A percentile compares a stretch with the other conserved stretches of the same genome.
phyloP scores from a whole-genome alignment of 2,113 vertebrate genomes.

The Psophia crepitans region DNA sequence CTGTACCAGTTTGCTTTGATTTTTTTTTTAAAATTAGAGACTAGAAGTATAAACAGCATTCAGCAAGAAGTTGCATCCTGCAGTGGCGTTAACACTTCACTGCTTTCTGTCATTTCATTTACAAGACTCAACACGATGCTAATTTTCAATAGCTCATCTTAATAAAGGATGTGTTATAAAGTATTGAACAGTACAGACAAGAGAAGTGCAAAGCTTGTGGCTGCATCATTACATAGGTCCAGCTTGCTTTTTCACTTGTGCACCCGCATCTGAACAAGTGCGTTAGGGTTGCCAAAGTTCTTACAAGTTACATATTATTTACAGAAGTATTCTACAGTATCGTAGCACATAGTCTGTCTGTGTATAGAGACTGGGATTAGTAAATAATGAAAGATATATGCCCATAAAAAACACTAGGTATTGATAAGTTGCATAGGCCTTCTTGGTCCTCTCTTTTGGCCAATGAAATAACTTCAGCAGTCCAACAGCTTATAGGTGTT shows the following conservation, averaged over 20 bases:
- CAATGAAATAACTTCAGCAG: neutral
- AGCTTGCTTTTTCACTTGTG: neutral
- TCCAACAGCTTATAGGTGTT: neutral
- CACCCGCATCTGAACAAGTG: neutral
- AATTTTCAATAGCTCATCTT: neutral
- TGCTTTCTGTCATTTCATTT: neutral
- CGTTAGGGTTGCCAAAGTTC: neutral
- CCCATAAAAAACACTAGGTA: neutral
- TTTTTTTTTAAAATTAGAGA: neutral
- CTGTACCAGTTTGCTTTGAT: neutral
- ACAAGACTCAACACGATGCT: neutral
- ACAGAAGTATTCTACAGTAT: neutral
- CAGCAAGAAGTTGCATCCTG: neutral
- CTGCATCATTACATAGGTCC: neutral
- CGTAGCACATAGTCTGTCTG: rapidly evolving
- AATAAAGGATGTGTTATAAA: neutral
- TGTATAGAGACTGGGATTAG: neutral
- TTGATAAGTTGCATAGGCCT: neutral
- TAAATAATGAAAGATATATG: neutral
- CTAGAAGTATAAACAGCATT: neutral
- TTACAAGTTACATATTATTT: neutral
- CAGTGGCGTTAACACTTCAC: neutral
- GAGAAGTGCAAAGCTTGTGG: neutral
- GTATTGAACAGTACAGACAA: neutral
- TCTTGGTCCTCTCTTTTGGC: neutral